Percentiles rank a stretch among this genome's conserved stretches.
Conservation (phyloP, 2,113 vertebrate species). For the Speoplatyrhinus poulsoni region DNA sequence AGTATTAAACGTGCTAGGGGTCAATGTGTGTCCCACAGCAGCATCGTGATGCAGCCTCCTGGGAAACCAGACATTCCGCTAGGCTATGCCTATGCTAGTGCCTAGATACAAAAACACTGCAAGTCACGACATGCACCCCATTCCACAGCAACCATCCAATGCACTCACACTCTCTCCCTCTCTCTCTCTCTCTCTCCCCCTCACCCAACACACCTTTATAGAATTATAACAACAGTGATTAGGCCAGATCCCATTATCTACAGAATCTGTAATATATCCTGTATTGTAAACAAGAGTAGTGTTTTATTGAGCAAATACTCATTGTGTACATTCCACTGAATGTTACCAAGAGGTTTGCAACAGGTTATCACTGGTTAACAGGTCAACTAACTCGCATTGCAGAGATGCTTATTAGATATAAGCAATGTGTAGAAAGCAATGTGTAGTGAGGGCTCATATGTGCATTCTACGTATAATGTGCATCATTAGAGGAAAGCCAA, state of each 20-base stretch:
- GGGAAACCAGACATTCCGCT: slow-evolving; percentile 65
- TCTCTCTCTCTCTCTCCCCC: neutral
- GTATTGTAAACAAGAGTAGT: neutral
- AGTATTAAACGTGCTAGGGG: slow-evolving; percentile 50
- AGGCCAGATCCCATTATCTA: neutral
- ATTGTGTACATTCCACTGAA: neutral
- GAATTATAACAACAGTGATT: neutral
- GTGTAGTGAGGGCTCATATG: neutral
- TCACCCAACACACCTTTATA: slow-evolving; percentile 28
- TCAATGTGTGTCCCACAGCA: slow-evolving; percentile 53
- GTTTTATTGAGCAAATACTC: neutral
- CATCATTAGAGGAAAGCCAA: neutral
- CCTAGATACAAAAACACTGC: slow-evolving; percentile 64
- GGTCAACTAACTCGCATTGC: neutral
- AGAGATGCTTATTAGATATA: neutral
- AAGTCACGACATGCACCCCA: slow-evolving; percentile 69
- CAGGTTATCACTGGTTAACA: neutral
- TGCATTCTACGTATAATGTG: neutral
- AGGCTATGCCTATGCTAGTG: too few species aligned
- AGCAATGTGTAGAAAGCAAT: neutral
- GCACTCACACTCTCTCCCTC: slow-evolving; percentile 14
- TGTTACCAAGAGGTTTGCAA: neutral
- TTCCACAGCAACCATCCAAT: slow-evolving; percentile 49
- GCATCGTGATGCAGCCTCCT: slow-evolving; percentile 55
- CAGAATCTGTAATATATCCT: neutral